These are phyloP conservation scores for Ondatra zibethicus DNA, from an alignment of 2,113 vertebrate species.

Conservation along the genomic window DNA sequence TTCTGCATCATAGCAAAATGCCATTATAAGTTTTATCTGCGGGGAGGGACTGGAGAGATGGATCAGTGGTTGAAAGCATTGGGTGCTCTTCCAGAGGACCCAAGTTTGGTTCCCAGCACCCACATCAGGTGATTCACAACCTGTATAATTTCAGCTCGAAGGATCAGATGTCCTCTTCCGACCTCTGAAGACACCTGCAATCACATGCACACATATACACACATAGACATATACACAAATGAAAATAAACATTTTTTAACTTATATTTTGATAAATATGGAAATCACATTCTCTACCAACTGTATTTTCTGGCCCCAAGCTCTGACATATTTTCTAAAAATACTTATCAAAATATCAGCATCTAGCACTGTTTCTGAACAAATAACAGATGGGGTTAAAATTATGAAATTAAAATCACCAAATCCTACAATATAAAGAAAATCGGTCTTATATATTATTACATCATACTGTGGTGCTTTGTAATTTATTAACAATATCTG, in stretches of 20 bases:
- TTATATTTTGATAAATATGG: background rate
- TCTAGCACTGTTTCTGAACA: background rate
- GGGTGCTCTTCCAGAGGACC: background rate
- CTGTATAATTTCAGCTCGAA: background rate
- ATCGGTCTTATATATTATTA: background rate
- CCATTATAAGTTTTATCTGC: too few relatives aligned
- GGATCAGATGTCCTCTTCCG: background rate
- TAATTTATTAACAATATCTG: background rate
- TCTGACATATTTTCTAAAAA: background rate
- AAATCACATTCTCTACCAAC: background rate
- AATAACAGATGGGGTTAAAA: background rate
- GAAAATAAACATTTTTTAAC: background rate
- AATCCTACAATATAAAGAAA: background rate
- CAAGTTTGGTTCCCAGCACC: background rate
- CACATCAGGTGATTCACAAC: background rate
- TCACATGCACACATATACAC: background rate
- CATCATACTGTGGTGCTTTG: background rate
- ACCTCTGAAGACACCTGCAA: background rate
- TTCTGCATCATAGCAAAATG: background rate
- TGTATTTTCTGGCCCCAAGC: background rate
- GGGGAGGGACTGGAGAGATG: background rate
- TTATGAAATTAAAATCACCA: background rate
- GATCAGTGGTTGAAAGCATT: background rate
- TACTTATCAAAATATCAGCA: background rate
- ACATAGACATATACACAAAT: background rate